Conservation (phyloP, 2,113 vertebrate genomes). For the Mastomys coucha region DNA sequence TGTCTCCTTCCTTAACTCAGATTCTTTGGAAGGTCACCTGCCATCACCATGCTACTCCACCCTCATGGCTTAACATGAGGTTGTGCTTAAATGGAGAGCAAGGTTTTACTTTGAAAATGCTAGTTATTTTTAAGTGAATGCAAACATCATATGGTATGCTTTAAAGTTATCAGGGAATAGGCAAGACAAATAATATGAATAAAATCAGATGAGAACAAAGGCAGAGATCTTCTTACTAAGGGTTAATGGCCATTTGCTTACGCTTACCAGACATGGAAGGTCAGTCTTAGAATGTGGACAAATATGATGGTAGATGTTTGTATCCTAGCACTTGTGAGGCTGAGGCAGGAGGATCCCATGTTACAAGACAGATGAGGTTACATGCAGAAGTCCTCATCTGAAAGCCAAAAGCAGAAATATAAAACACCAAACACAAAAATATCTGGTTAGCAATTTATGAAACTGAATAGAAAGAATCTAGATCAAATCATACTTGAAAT, state of each 20-base stretch:
- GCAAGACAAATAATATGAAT: neutral
- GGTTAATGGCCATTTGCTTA: neutral
- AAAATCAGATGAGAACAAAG: neutral
- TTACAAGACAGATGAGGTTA: too few relatives aligned
- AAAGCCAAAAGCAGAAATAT: neutral
- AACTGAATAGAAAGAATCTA: neutral
- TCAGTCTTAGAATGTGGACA: neutral
- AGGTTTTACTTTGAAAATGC: neutral
- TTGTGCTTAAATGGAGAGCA: neutral
- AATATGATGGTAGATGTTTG: neutral
- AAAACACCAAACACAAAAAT: neutral
- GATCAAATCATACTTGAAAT: constrained; percentile 39
- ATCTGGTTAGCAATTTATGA: constrained; percentile 9
- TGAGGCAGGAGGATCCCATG: neutral
- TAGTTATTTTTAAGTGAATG: neutral
- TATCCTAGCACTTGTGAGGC: neutral
- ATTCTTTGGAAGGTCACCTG: neutral
- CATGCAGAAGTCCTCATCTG: neutral
- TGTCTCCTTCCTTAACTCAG: neutral
- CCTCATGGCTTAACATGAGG: neutral
- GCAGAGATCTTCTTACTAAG: neutral
- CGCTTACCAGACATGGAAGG: neutral
- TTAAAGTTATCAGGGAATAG: neutral
- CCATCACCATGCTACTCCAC: neutral
- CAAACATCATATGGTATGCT: neutral